Percentiles rank a stretch among this genome's conserved stretches.
Conservation (phyloP, 2,113 vertebrate genomes). For the Carassius carassius region DNA sequence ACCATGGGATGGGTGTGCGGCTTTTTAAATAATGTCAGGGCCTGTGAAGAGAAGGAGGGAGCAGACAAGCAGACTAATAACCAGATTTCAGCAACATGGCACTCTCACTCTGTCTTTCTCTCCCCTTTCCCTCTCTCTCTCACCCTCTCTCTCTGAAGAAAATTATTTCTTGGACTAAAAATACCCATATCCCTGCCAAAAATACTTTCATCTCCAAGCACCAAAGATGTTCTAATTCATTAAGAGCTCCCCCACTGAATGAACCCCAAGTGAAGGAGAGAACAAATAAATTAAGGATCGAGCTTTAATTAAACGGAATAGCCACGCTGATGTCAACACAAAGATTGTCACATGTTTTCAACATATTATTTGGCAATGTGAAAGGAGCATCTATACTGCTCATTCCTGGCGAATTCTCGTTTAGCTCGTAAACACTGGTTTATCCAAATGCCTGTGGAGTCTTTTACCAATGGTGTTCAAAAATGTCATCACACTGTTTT, state of each 20-base stretch:
- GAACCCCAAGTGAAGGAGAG: conserved; percentile 42
- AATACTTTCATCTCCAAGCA: conserved; percentile 53
- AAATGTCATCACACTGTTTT: conserved; percentile 25
- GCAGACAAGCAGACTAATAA: conserved; percentile 74
- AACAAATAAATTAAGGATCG: conserved; percentile 61
- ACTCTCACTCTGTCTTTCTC: conserved; percentile 46
- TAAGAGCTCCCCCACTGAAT: conserved; percentile 41
- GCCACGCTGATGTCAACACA: conserved; percentile 42
- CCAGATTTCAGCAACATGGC: conserved; percentile 65
- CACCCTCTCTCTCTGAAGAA: conserved; percentile 47
- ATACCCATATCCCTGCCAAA: conserved; percentile 63
- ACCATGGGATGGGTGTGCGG: conserved; percentile 59
- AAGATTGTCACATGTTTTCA: conserved; percentile 59
- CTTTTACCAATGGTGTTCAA: conserved; percentile 33
- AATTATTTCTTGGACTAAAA: conserved; percentile 69
- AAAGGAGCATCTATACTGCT: conserved; percentile 4
- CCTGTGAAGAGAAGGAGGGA: conserved; percentile 65
- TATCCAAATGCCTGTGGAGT: not conserved
- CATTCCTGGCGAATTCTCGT: conserved; percentile 5
- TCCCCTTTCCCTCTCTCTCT: not conserved
- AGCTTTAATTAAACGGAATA: conserved; percentile 51
- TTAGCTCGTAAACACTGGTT: conserved; percentile 1
- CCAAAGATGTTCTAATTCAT: conserved; percentile 59
- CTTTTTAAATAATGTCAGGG: conserved; percentile 73
- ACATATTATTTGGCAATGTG: conserved; percentile 44